Evolutionary conservation across 2,888 invertebrate genomes (phyloP).

Genomic region (Machimus atricapillus): DNA sequence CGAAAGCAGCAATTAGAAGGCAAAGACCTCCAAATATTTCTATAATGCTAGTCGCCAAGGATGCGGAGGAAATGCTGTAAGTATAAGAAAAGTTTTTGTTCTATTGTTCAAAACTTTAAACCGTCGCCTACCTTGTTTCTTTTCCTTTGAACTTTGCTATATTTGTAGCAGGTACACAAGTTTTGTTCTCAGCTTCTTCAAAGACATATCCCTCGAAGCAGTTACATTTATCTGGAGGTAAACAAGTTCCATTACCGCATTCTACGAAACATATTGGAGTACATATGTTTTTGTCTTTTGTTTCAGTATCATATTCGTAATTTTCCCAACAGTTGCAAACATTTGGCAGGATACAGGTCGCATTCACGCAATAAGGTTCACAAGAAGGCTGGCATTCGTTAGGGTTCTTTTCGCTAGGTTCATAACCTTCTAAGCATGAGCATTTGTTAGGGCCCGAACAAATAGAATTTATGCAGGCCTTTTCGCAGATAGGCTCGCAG

Average conservation of each 20-base stretch:
- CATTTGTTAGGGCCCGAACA: slow-evolving; percentile 61
- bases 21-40: background rate
- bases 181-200: background rate
- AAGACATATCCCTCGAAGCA: slow-evolving; percentile 17
- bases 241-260: slow-evolving; percentile 27
- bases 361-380: slow-evolving; percentile 38
- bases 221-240: slow-evolving; percentile 20
- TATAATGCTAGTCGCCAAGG: background rate
- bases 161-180: background rate
- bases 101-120: background rate
- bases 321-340: slow-evolving; percentile 31
- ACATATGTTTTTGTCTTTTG: background rate
- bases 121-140: background rate
- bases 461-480: slow-evolving; percentile 58
- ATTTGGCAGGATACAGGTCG: slow-evolving; percentile 32
- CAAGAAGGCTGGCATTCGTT: slow-evolving; percentile 34
- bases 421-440: slow-evolving; percentile 53
- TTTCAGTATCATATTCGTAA: background rate
- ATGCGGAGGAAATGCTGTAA: background rate
- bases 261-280: slow-evolving; percentile 26
- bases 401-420: background rate
- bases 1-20: background rate
- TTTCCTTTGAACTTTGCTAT: background rate
- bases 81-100: background rate
- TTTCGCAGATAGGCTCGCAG: slow-evolving; percentile 57